Evolutionary conservation across 2,888 invertebrate genomes (phyloP).

Genomic region (Drosophila atripex): DNA sequence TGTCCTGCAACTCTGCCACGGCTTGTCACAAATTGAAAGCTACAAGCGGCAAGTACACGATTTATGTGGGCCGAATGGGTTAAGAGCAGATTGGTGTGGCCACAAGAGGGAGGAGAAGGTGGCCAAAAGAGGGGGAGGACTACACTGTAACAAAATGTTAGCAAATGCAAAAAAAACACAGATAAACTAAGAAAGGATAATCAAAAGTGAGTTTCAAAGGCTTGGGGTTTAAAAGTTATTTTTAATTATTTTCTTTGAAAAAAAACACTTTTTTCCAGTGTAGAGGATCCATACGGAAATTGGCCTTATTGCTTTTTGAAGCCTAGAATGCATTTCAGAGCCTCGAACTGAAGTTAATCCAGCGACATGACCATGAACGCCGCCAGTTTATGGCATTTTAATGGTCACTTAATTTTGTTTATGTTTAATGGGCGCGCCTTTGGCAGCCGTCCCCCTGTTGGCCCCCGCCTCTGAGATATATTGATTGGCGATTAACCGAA

Average conservation of each 20-base stretch:
- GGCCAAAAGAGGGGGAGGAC: conserved; percentile 33
- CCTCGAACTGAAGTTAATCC: conserved; percentile 51
- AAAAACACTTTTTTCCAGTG: neutral
- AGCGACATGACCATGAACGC: conserved; percentile 71
- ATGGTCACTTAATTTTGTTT: conserved; percentile 84
- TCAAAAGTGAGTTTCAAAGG: neutral
- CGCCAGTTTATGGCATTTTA: conserved; percentile 84
- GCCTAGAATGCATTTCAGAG: conserved; percentile 6
- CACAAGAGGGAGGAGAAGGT: conserved; percentile 30
- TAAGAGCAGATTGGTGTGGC: neutral
- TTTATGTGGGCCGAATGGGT: conserved; percentile 73
- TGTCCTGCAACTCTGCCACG: conserved; percentile 46
- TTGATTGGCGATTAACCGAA: conserved; percentile 76
- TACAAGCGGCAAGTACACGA: conserved; percentile 80
- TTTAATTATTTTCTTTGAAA: neutral
- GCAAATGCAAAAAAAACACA: neutral
- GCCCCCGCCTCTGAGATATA: conserved; percentile 45
- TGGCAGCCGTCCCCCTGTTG: conserved; percentile 63
- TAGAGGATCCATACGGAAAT: conserved; percentile 14
- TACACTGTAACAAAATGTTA: neutral
- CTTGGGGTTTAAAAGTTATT: neutral
- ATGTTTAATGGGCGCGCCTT: conserved; percentile 82
- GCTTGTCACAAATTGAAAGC: conserved; percentile 79
- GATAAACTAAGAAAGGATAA: neutral
- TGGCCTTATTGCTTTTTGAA: conserved; percentile 13